Evolutionary conservation across 2,888 invertebrate genomes (phyloP).

Genomic region (Dromius quadrimaculatus): DNA sequence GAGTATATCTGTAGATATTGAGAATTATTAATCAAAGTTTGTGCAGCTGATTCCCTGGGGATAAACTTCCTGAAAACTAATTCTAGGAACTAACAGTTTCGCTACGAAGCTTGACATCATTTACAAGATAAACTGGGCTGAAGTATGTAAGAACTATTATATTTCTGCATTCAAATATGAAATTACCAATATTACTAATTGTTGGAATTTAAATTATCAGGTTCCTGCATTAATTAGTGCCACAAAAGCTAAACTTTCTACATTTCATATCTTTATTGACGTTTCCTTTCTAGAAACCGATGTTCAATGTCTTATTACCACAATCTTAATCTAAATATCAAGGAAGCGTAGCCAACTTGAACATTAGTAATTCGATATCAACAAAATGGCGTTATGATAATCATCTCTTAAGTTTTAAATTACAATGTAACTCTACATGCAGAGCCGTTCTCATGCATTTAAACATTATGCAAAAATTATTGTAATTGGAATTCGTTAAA

Average conservation of each 20-base stretch:
- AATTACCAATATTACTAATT: too few relatives aligned
- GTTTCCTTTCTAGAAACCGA: conserved; percentile 2
- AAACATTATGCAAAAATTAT: conserved; percentile 26
- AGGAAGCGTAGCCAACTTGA: conserved; percentile 12
- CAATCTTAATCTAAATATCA: conserved; percentile 5
- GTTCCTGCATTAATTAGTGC: conserved; percentile 8
- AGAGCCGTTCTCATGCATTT: conserved; percentile 22
- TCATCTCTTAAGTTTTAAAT: conserved; percentile 34
- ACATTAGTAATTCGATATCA: conserved; percentile 31
- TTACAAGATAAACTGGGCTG: too few relatives aligned
- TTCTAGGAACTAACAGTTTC: too few relatives aligned
- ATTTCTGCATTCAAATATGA: too few relatives aligned
- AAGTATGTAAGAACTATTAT: too few relatives aligned
- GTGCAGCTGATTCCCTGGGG: too few relatives aligned
- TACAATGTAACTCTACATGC: conserved; percentile 19
- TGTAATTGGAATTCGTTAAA: background rate
- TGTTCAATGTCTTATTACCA: conserved; percentile 10
- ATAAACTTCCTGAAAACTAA: too few relatives aligned
- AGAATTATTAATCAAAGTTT: too few relatives aligned
- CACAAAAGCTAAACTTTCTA: conserved; percentile 13
- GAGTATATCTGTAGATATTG: too few relatives aligned
- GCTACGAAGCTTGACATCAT: too few relatives aligned
- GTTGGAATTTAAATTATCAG: too few relatives aligned
- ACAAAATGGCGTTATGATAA: conserved; percentile 37
- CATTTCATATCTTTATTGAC: background rate